These are phyloP conservation scores for Caloenas nicobarica DNA, from an alignment of 2,113 vertebrate species.

Conservation along the genomic window DNA sequence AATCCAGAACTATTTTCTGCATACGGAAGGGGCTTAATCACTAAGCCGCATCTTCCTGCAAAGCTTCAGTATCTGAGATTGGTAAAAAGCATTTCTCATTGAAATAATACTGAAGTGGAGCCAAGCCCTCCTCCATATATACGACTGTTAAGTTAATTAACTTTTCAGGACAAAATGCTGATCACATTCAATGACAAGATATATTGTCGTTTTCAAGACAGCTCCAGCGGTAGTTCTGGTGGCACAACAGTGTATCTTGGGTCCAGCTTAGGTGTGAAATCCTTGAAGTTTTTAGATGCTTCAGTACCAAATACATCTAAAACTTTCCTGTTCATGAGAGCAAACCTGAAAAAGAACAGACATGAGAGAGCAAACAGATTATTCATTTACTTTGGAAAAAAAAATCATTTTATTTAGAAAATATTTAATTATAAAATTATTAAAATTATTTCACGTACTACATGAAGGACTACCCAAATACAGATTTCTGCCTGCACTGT, in stretches of 20 bases:
- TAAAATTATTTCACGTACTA: neutral
- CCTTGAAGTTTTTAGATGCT: constrained; percentile 89
- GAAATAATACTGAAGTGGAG: constrained; percentile 80
- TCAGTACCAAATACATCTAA: constrained; percentile 93
- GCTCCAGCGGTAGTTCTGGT: constrained; percentile 77
- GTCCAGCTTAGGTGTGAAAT: constrained; percentile 88
- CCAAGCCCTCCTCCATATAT: constrained; percentile 47
- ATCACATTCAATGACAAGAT: constrained; percentile 43
- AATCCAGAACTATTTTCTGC: constrained; percentile 68
- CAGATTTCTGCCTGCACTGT: neutral
- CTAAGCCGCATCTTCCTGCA: constrained; percentile 69
- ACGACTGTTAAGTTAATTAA: constrained; percentile 69
- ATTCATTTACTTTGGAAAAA: neutral
- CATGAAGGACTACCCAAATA: neutral
- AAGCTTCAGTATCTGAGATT: constrained; percentile 73
- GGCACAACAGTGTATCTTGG: constrained; percentile 79
- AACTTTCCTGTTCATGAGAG: constrained; percentile 89
- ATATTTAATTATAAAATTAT: neutral
- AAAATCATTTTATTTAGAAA: neutral
- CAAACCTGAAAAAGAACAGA: constrained; percentile 81
- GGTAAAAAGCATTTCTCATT: constrained; percentile 70
- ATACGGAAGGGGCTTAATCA: constrained; percentile 70
- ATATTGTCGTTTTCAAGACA: constrained; percentile 72
- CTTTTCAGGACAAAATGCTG: constrained; percentile 64
- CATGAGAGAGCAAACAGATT: neutral